Evolutionary conservation across 2,113 vertebrate species (phyloP).

Genomic region (Diphyllodes magnificus): DNA sequence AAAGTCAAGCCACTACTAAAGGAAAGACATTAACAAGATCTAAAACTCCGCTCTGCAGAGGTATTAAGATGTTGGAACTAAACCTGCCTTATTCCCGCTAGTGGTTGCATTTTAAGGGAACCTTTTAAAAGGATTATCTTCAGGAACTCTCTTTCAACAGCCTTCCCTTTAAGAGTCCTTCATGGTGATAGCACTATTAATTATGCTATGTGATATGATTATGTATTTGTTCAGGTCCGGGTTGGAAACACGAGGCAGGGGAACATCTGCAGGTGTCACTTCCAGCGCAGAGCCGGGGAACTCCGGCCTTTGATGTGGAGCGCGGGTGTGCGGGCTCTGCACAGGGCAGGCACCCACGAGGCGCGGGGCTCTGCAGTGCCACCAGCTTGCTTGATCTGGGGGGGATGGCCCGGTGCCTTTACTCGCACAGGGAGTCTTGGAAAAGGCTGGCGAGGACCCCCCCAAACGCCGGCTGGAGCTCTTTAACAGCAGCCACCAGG

Average conservation of each 20-base stretch:
- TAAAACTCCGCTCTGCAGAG: not conserved
- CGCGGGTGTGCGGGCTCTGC: accelerated
- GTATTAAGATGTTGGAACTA: slow-evolving; percentile 34
- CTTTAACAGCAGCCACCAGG: not conserved
- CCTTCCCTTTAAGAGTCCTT: slow-evolving; percentile 29
- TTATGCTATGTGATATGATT: slow-evolving; percentile 8
- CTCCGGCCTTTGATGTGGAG: not conserved
- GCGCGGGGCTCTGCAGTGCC: not conserved
- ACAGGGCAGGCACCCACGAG: not conserved
- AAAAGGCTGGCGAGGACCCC: not conserved
- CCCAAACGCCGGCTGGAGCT: accelerated
- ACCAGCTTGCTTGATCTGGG: not conserved
- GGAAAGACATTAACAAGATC: not conserved
- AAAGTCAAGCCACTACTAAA: not conserved
- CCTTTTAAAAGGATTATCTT: slow-evolving; percentile 47
- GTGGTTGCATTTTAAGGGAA: slow-evolving; percentile 26
- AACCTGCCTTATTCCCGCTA: slow-evolving; percentile 4
- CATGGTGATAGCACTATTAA: slow-evolving; percentile 2
- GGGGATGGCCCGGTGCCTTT: not conserved
- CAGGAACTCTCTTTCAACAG: slow-evolving; percentile 30
- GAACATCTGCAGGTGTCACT: not conserved
- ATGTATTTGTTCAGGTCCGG: not conserved
- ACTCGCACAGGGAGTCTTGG: not conserved
- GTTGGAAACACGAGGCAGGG: not conserved
- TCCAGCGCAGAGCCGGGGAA: not conserved